phyloP scores from a whole-genome alignment of 2,888 invertebrate genomes.

The Melitaea athalia region DNA sequence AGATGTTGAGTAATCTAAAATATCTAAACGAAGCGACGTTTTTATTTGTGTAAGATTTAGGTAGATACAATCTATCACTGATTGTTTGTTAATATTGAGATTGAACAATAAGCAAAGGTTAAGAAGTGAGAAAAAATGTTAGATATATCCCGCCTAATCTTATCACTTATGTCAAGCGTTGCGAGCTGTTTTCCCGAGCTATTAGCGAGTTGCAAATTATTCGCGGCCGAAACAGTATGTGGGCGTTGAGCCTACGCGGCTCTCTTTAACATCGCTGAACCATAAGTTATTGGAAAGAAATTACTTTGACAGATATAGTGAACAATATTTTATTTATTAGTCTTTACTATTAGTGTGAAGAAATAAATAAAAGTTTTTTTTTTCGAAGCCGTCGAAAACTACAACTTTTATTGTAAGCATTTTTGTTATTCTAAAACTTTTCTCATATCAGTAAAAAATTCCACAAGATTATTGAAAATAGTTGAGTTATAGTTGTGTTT shows the following conservation, averaged over 20 bases:
- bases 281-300: constrained; percentile 44
- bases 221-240: constrained; percentile 55
- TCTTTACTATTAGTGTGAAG: constrained; percentile 19
- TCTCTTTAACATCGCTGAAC: constrained; percentile 39
- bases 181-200: constrained; percentile 50
- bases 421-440: no score
- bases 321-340: constrained; percentile 6
- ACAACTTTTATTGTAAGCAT: background rate
- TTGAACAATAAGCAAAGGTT: no score
- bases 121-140: no score
- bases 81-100: no score
- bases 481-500: no score
- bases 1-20: no score
- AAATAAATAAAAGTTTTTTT: background rate
- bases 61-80: no score
- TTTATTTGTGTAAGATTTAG: no score
- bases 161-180: constrained; percentile 41
- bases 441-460: no score
- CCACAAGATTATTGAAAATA: no score
- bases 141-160: constrained; percentile 11
- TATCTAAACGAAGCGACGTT: no score
- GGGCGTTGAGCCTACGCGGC: constrained; percentile 58
- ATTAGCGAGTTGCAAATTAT: constrained; percentile 78
- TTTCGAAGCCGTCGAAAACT: background rate
- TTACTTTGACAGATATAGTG: constrained; percentile 31